Base-by-base conservation (phyloP, 2,888 invertebrate species). In the Caradrina kadenii region DNA sequence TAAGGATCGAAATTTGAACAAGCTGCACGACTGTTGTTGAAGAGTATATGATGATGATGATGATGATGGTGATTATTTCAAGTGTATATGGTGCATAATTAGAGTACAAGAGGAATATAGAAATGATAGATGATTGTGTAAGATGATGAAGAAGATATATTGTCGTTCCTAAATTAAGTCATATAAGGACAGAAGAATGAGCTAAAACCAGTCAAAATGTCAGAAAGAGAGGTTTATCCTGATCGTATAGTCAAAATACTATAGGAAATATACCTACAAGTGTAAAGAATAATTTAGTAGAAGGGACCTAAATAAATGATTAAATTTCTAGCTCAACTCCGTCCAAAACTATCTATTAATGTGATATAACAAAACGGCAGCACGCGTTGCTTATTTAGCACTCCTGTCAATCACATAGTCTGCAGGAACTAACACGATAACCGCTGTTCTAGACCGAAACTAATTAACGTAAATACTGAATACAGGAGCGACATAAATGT, bases 341-440 rank as follows among this genome's bases (percentile, higher is more conserved):
- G n/a, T 48, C 15, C 50, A 42, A 54, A 53, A 61, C 56, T n/a
- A 49, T 17, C 13, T 42, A 48, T 53, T 53, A 58, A 62, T 68
- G 6, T 45, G 50, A 49, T 62, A 50, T 62, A 42, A 64, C 19
- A 53, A 74, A 76, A 48, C 48, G 67, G 5, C 22, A 45, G 59
- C 78, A 78, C 69, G 66, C 52, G 69, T 50, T 39, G 42, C 13
- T 72, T n/a, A 71, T 77, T 64, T 70, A 63, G 60, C 63, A 59
- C 42, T 59, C 58, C 21, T 79, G 64, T 79, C 74, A 59, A 69
- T 66, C 60, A 31, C 19, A n/a, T 63, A 59, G 54, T 22, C n/a
- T 55, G 62, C 60, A 59, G 53, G 79, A 63, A 77, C 78, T 68
- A 45, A 35, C 69, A 59, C 52, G 61, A 59, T 63, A 68, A 65